These are phyloP conservation scores for Chaunax sp. DNA, from an alignment of 2,797 vertebrate genomes.

Conservation along the genomic window DNA sequence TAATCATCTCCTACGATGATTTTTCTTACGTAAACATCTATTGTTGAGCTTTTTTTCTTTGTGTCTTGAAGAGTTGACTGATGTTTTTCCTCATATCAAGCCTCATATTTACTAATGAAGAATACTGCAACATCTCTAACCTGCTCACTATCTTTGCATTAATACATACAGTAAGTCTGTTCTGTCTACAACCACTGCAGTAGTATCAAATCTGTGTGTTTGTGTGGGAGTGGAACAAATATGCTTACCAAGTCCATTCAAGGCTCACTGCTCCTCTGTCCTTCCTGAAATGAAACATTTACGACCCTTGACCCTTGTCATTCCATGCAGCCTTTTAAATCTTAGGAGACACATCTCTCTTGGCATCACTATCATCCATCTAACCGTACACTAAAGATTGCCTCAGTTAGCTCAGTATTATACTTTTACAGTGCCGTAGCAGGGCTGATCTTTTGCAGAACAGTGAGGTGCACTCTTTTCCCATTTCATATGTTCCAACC, in stretches of 20 bases:
- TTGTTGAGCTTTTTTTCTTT: background rate
- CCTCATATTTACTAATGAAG: background rate
- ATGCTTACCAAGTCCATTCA: slow-evolving; percentile 27
- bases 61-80: background rate
- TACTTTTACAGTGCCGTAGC: background rate
- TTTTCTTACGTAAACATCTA: background rate
- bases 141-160: background rate
- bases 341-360: slow-evolving; percentile 41
- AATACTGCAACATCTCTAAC: background rate
- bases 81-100: background rate
- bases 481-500: slow-evolving; percentile 20
- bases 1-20: background rate
- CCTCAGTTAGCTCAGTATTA: background rate
- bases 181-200: slow-evolving; percentile 11
- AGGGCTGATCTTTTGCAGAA: background rate
- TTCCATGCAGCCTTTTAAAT: slow-evolving; percentile 49
- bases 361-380: slow-evolving; percentile 33
- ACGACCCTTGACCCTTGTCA: slow-evolving; percentile 56
- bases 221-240: slow-evolving; percentile 29
- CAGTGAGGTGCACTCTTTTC: slow-evolving; percentile 10
- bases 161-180: background rate
- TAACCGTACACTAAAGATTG: slow-evolving; percentile 8
- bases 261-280: slow-evolving; percentile 62
- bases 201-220: slow-evolving; percentile 19
- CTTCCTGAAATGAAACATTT: slow-evolving; percentile 72